Base-by-base conservation (phyloP, 2,888 invertebrate species). In the Cataglyphis albicans region DNA sequence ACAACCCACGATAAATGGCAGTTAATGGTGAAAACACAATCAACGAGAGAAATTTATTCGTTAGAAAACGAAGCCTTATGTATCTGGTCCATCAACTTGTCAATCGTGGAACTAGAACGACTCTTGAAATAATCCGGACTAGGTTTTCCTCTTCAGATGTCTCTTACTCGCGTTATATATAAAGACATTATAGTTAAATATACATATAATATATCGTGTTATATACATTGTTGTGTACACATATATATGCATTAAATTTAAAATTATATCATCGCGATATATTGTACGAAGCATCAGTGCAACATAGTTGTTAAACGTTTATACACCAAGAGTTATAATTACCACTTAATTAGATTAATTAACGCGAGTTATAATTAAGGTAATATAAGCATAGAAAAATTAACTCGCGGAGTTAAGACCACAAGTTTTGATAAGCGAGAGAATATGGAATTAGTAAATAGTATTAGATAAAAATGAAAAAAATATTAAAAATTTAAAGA, bases 11-110 rank as follows among this genome's bases (percentile, higher is more conserved):
- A 18, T 55, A 55, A 57, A 64, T 15, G 29, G 15, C n/a, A 57
- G 15, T 57, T 55, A 57, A 67, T 15, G 15, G 57, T 67, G 32
- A 76, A 65, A 76, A 76, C 29, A 32, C 55, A 29, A 76, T 76
- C 67, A 76, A 65, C 6, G 29, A 65, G 55, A 76, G 76, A 76
- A 76, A 67, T 67, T 65, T 41, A 76, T 76, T 55, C 55, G 9
- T 25, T 57, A 41, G 65, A 76, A 67, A 76, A 76, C 67, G 76
- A 76, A 65, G 38, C 38, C 21, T n/a, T 41, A 41, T 57, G 32
- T 57, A 67, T 67, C 44, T 48, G 29, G 6, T n/a, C n/a, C 9
- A 41, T 32, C 65, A 76, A 76, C 55, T 55, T 76, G 76, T 76
- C 67, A 57, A 29, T 76, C 32, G 55, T 57, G 57, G 0, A 76